Base-by-base conservation (phyloP, 2,888 invertebrate species). In the Dicyrtoma fusca region DNA sequence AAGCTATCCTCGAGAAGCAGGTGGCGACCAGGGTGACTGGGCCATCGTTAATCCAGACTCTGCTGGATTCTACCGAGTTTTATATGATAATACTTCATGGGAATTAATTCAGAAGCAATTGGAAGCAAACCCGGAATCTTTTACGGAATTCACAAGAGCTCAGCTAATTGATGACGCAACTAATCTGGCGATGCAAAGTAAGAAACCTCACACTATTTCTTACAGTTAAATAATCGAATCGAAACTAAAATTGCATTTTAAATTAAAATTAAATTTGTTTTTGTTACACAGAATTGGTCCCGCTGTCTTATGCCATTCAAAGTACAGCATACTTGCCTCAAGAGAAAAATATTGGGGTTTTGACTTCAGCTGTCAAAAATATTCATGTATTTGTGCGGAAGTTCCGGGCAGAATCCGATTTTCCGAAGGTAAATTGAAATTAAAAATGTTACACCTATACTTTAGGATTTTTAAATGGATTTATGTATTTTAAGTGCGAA, bases 11-110 rank as follows among this genome's bases (percentile, higher is more conserved):
- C 51, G n/a, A 34, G n/a, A n/a, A n/a, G n/a, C n/a, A n/a, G 34
- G 34, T 3, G 26, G 1, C 1, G 44, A n/a, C 10, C 23, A 42
- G 2, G 21, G 21, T 26, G 44, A 19, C 11, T 69, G 69, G 69
- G 57, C 57, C 1, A 21, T 69, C 5, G 44, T 69, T 13, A 69
- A 69, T 45, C 69, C 69, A 1, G 69, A 69, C 10, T 53, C 69
- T 45, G 69, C 34, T 53, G 66, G 69, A 4, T 69, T 69, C 34
- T 69, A 69, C 59, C 57, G 69, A 5, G 57, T 55, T 55, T 19
- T 69, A 21, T 69, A 69, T 21, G 42, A 42, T 11, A 44, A 19
- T 1, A 3, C 1, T 5, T n/a, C 57, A 17, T 55, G 14, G 21
- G 57, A 11, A 11, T 10, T 8, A n/a, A 44, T 69, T 51, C 14